phyloP scores from a whole-genome alignment of 2,888 invertebrate species.

The Drosophila villosipedis region DNA sequence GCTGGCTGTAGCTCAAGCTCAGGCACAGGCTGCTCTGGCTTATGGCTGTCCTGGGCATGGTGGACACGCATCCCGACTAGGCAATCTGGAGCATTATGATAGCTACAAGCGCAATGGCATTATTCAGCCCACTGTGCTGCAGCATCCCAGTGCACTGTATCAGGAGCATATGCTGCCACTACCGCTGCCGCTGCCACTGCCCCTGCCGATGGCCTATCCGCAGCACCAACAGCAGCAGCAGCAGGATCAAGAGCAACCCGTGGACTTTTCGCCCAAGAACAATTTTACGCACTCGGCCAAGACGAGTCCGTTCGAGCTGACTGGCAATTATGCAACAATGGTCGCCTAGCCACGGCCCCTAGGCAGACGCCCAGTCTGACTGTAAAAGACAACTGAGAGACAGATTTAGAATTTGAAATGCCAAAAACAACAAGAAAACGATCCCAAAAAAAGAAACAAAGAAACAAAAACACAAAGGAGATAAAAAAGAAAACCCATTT shows the following conservation, averaged over 20 bases:
- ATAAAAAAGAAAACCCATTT: constrained; percentile 35
- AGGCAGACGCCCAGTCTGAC: constrained; percentile 30
- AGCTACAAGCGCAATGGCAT: constrained; percentile 83
- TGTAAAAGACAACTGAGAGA: constrained; percentile 62
- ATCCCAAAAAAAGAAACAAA: constrained; percentile 10
- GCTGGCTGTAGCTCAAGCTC: constrained; percentile 21
- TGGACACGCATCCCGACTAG: constrained; percentile 16
- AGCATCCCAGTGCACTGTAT: constrained; percentile 41
- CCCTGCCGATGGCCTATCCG: constrained; percentile 47
- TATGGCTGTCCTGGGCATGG: constrained; percentile 33
- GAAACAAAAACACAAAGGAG: constrained; percentile 6
- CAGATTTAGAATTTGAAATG: constrained; percentile 27
- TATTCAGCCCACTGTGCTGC: constrained; percentile 76
- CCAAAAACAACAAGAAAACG: constrained; percentile 3
- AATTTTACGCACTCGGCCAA: constrained; percentile 84
- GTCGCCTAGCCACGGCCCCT: constrained; percentile 72
- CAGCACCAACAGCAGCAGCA: constrained; percentile 20
- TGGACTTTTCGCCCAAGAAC: constrained; percentile 85
- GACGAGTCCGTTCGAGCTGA: constrained; percentile 84
- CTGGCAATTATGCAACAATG: constrained; percentile 83
- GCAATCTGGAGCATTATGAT: constrained; percentile 78
- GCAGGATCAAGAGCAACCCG: constrained; percentile 82
- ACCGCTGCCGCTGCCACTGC: constrained; percentile 61
- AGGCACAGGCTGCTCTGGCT: constrained; percentile 36
- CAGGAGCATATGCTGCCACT: constrained; percentile 42